Percentiles rank a stretch among this genome's conserved stretches.
These are phyloP conservation scores for Cryptoleucopteryx plumbea DNA, from an alignment of 2,113 vertebrate species.

Conservation along the genomic window DNA sequence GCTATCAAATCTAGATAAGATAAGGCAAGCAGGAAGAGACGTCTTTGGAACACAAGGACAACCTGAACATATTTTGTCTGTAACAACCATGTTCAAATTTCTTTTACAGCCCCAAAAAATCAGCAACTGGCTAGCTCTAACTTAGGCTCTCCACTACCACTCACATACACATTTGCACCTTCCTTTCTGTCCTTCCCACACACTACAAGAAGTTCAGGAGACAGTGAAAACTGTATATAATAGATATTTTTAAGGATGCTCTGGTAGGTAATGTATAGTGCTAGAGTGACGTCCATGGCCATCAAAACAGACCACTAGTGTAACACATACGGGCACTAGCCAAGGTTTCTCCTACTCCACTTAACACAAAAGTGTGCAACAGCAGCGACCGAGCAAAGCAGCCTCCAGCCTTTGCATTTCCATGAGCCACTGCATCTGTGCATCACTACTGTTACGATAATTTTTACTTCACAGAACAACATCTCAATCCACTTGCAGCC, in stretches of 20 bases:
- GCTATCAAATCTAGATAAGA: not conserved
- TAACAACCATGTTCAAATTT: not conserved
- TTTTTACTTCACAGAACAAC: not conserved
- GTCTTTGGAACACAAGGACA: not conserved
- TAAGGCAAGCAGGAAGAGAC: not conserved
- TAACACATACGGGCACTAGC: not conserved
- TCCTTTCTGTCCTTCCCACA: not conserved
- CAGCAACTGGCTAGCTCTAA: not conserved
- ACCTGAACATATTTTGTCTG: not conserved
- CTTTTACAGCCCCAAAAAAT: not conserved
- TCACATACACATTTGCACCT: not conserved
- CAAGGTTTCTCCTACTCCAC: not conserved
- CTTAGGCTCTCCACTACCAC: not conserved
- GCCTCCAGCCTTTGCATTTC: not conserved
- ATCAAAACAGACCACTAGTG: not conserved
- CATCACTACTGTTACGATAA: not conserved
- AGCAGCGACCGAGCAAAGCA: not conserved
- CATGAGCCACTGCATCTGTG: accelerated
- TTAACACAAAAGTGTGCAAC: not conserved
- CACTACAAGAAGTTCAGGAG: not conserved
- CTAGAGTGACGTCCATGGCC: not conserved
- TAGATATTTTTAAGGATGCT: not conserved
- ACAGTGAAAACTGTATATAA: not conserved
- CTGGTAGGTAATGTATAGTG: not conserved
- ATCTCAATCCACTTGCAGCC: not conserved